Percentiles rank a stretch among this genome's conserved stretches.
Conservation (phyloP, 1,140 invertebrate species). For the Lineus longissimus region DNA sequence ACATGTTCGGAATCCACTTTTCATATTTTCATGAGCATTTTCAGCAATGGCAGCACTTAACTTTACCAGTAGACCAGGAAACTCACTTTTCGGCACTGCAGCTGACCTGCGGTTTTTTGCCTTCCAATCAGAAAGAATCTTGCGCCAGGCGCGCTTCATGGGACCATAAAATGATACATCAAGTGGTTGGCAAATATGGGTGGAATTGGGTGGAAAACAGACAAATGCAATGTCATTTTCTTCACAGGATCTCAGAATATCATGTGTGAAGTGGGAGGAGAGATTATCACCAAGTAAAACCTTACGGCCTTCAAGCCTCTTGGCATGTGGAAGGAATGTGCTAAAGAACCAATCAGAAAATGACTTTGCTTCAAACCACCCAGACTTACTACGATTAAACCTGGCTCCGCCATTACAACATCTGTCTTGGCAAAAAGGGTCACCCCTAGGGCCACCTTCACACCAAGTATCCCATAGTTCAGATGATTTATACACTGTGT, state of each 20-base stretch:
- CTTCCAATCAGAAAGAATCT: no score
- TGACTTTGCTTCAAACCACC: background rate
- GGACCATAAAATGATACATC: conserved; percentile 29
- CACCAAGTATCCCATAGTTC: no score
- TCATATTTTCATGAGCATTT: no score
- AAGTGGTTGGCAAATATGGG: conserved; percentile 25
- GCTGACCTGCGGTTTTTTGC: no score
- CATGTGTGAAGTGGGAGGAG: conserved; percentile 40
- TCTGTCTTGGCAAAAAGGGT: no score
- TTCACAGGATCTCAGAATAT: conserved; percentile 13
- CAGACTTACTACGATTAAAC: background rate
- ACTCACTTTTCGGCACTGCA: no score
- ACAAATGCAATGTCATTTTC: conserved; percentile 25
- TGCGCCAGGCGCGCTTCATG: conserved; percentile 35
- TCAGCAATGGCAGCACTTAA: no score
- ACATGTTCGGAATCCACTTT: no score
- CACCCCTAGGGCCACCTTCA: no score
- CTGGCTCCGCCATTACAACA: no score
- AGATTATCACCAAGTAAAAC: conserved; percentile 20
- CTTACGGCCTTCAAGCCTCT: background rate
- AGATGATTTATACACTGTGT: conserved; percentile 50
- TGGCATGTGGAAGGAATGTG: background rate
- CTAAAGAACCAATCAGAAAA: background rate
- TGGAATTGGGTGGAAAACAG: conserved; percentile 24
- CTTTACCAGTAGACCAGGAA: no score